Percentiles rank a stretch among this genome's conserved stretches.
phyloP scores from a whole-genome alignment of 1,140 invertebrate genomes.

The Chionoecetes opilio region DNA sequence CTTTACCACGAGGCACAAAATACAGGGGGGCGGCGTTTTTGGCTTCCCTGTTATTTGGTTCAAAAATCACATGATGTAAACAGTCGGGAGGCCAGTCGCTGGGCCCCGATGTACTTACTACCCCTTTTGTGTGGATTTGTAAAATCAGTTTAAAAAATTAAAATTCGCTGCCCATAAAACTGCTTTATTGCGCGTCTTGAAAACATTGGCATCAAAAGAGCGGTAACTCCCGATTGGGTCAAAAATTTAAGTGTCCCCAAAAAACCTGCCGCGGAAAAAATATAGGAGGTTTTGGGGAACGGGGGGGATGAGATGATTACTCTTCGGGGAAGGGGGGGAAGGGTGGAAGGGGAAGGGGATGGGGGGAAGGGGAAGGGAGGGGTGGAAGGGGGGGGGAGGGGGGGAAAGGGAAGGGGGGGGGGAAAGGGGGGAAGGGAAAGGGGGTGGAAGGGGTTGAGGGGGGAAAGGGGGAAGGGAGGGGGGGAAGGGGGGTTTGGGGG shows the following conservation, averaged over 20 bases:
- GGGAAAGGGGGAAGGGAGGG: no score
- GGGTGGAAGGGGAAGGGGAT: no score
- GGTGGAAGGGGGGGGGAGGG: no score
- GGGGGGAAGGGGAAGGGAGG: no score
- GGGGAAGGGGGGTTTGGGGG: no score
- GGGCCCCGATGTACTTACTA: neutral
- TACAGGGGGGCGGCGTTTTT: neutral
- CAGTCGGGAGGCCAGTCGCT: neutral
- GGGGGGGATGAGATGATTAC: no score
- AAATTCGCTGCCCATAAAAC: neutral
- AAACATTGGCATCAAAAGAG: constrained; percentile 19
- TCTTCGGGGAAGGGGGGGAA: neutral
- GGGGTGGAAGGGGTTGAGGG: no score
- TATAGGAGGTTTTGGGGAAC: neutral
- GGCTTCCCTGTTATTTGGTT: neutral
- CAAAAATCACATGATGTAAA: neutral
- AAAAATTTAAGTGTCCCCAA: neutral
- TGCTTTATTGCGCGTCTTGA: neutral
- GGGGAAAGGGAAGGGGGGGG: no score
- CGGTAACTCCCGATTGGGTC: neutral
- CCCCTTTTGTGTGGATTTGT: neutral
- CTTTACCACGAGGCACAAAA: neutral
- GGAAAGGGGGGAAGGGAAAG: no score
- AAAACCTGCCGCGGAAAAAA: neutral
- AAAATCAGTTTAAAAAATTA: constrained; percentile 32